Percentiles rank a stretch among this genome's conserved stretches.
These are phyloP conservation scores for Anabacerthia variegaticeps DNA, from an alignment of 2,797 vertebrate species.

Conservation along the genomic window DNA sequence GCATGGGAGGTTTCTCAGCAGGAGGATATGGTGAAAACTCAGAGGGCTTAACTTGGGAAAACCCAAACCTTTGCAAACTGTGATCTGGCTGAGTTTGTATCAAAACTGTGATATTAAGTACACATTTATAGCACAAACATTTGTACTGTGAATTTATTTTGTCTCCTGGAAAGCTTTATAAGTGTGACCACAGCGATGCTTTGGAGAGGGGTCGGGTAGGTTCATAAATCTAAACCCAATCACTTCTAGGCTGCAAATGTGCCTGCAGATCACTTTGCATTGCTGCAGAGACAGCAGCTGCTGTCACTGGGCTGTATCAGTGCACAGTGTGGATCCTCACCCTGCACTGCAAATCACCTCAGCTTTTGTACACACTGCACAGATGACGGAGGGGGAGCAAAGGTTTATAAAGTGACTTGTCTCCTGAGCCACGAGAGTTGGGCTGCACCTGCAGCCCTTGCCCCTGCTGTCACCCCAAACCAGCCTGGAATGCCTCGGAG, in stretches of 20 bases:
- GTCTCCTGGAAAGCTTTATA: background rate
- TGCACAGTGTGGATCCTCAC: background rate
- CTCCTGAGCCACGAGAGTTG: background rate
- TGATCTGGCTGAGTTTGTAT: background rate
- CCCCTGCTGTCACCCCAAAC: background rate
- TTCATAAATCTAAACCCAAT: background rate
- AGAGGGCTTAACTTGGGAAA: background rate
- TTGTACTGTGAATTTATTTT: background rate
- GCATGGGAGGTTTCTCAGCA: background rate
- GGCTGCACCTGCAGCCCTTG: constrained; percentile 11
- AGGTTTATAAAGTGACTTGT: constrained; percentile 5
- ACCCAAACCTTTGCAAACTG: background rate
- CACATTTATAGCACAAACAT: background rate
- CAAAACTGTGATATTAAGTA: background rate
- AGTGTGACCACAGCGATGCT: background rate
- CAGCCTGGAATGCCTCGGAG: background rate
- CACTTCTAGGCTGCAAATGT: background rate
- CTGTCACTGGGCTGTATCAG: background rate
- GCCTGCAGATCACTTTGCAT: background rate
- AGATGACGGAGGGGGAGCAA: background rate
- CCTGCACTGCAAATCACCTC: background rate
- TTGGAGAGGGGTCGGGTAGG: background rate
- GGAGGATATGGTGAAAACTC: background rate
- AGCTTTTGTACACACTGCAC: background rate
- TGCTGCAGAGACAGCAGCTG: background rate